A percentile compares a stretch with the other conserved stretches of the same genome.
Conservation (phyloP, 2,888 invertebrate species). For the Eubasilissa splendida region DNA sequence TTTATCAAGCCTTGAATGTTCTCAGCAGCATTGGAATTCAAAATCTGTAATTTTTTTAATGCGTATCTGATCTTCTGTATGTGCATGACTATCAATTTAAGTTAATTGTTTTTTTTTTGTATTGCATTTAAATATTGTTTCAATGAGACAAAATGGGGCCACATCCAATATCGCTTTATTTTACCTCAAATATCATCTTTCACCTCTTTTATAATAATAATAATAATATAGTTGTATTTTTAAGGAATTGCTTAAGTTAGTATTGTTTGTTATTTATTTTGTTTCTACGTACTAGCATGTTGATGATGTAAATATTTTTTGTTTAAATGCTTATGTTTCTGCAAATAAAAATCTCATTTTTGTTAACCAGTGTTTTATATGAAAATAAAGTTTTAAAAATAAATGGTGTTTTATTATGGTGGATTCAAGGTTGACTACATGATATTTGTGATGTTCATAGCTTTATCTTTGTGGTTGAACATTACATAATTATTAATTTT, state of each 20-base stretch:
- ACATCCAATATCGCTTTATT: neutral
- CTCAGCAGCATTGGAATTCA: too few species aligned
- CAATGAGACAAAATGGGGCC: neutral
- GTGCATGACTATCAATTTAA: too few species aligned
- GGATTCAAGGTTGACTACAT: too few species aligned
- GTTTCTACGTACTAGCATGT: constrained; percentile 3
- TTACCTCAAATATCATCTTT: neutral
- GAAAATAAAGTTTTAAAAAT: constrained; percentile 19
- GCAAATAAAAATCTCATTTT: constrained; percentile 31
- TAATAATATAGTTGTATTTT: neutral
- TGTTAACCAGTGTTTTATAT: constrained; percentile 28
- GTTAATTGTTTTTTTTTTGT: too few species aligned
- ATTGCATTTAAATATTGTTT: neutral
- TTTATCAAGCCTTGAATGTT: too few species aligned
- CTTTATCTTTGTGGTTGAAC: too few species aligned
- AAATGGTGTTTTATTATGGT: neutral
- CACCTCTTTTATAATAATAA: neutral
- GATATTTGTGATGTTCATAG: too few species aligned
- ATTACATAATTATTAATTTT: too few species aligned
- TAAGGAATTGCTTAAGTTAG: constrained; percentile 9
- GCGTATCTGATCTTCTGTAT: too few species aligned
- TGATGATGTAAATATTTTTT: constrained; percentile 1
- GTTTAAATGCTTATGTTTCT: constrained; percentile 22
- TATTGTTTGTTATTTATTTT: constrained; percentile 32
- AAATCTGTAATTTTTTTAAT: too few species aligned